These are phyloP conservation scores for Chymomyza caudatula DNA, from an alignment of 2,888 invertebrate species.

Conservation along the genomic window DNA sequence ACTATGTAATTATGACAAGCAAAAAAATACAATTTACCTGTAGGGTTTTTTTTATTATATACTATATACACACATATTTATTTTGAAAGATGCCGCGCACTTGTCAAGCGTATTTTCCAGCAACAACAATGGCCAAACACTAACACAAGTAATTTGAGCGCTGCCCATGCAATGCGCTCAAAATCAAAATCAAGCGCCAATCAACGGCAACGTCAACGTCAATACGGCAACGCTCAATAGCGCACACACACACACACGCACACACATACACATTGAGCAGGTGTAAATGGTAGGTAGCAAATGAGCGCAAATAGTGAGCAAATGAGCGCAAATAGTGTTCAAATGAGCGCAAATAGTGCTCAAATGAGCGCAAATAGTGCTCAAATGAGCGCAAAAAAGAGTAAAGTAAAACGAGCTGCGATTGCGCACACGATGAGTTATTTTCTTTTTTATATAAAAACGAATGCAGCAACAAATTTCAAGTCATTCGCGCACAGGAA, in stretches of 20 bases:
- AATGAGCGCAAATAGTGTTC: too few relatives aligned
- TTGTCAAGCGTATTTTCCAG: background rate
- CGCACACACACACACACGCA: background rate
- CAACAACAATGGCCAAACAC: background rate
- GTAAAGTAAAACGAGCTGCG: background rate
- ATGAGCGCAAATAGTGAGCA: background rate
- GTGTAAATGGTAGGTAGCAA: conserved; percentile 10
- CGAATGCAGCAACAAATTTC: conserved; percentile 42
- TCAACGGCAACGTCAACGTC: too few relatives aligned
- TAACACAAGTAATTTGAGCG: background rate
- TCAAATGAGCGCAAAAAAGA: background rate
- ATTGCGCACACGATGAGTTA: background rate
- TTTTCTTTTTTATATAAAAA: conserved; percentile 58
- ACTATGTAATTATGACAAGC: conserved; percentile 45
- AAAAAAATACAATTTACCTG: conserved; percentile 21
- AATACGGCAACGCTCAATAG: background rate
- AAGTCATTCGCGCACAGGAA: conserved; percentile 69
- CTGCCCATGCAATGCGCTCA: background rate
- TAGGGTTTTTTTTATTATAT: conserved; percentile 40
- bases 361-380: too few relatives aligned
- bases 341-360: too few relatives aligned
- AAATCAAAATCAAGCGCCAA: background rate
- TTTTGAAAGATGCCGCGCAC: background rate
- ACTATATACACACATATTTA: background rate
- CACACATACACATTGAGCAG: conserved; percentile 12